phyloP scores from a whole-genome alignment of 2,797 vertebrate species.

The Euthynnus affinis region DNA sequence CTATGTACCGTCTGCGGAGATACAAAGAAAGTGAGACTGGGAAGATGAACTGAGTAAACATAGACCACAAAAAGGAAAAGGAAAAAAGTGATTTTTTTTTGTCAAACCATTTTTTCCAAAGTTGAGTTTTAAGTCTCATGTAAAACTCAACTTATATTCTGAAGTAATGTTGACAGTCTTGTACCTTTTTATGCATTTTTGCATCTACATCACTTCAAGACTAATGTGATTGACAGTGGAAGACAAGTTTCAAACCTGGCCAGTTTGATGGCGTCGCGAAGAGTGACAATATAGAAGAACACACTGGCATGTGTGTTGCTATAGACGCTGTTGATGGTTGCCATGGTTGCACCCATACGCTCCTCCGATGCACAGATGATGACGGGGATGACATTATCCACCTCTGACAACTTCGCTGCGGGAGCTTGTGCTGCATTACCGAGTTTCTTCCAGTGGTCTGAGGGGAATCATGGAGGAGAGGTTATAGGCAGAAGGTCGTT shows the following conservation, averaged over 20 bases:
- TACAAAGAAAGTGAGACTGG: neutral
- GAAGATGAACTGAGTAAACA: too few relatives aligned
- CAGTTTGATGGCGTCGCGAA: constrained; percentile 88
- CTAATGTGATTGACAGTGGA: neutral
- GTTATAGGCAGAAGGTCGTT: neutral
- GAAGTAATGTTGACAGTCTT: too few relatives aligned
- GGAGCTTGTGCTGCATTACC: neutral
- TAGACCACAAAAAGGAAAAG: too few relatives aligned
- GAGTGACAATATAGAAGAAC: constrained; percentile 94
- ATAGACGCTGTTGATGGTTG: constrained; percentile 93
- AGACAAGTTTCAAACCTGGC: constrained; percentile 82
- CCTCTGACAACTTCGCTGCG: constrained; percentile 7
- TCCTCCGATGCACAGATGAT: constrained; percentile 93
- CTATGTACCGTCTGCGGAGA: constrained; percentile 91
- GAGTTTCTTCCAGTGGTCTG: constrained; percentile 59
- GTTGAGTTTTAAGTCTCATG: too few relatives aligned
- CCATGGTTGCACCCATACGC: constrained; percentile 91
- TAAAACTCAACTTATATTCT: too few relatives aligned
- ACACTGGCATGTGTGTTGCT: constrained; percentile 92
- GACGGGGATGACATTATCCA: constrained; percentile 88
- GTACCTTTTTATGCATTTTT: too few relatives aligned
- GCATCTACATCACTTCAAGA: neutral
- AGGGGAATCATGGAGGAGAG: neutral
- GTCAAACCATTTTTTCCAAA: too few relatives aligned
- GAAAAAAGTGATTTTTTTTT: too few relatives aligned